Percentiles rank a stretch among this genome's conserved stretches.
These are phyloP conservation scores for Sphyrna mokarran DNA, from an alignment of 2,113 vertebrate genomes.

Conservation along the genomic window DNA sequence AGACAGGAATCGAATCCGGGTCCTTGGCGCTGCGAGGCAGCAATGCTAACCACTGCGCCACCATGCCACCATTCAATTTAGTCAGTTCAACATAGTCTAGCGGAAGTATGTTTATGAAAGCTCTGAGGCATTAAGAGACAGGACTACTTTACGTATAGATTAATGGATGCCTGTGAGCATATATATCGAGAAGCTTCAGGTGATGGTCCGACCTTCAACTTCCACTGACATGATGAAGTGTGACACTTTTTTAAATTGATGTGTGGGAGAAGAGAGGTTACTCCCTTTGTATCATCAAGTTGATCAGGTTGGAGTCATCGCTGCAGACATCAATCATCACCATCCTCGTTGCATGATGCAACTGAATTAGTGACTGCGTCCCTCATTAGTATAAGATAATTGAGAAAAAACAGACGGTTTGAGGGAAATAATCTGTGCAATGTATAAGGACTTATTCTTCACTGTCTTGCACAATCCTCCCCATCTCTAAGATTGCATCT, in stretches of 20 bases:
- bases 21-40: too few species aligned
- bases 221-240: not conserved
- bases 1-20: too few species aligned
- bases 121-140: not conserved
- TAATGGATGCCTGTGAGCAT: not conserved
- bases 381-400: not conserved
- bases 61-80: too few species aligned
- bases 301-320: not conserved
- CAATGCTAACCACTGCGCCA: too few species aligned
- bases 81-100: not conserved
- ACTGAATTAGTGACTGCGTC: not conserved
- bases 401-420: not conserved
- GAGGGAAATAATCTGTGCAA: not conserved
- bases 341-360: not conserved
- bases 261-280: not conserved
- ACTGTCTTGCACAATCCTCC: not conserved
- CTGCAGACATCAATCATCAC: not conserved
- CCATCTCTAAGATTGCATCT: not conserved
- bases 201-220: not conserved
- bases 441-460: not conserved
- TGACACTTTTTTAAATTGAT: not conserved
- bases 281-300: not conserved
- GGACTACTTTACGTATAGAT: not conserved
- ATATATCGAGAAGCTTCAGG: not conserved
- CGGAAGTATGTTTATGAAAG: constrained; percentile 8